phyloP scores from a whole-genome alignment of 2,888 invertebrate genomes.

The Acrobasis consociella region DNA sequence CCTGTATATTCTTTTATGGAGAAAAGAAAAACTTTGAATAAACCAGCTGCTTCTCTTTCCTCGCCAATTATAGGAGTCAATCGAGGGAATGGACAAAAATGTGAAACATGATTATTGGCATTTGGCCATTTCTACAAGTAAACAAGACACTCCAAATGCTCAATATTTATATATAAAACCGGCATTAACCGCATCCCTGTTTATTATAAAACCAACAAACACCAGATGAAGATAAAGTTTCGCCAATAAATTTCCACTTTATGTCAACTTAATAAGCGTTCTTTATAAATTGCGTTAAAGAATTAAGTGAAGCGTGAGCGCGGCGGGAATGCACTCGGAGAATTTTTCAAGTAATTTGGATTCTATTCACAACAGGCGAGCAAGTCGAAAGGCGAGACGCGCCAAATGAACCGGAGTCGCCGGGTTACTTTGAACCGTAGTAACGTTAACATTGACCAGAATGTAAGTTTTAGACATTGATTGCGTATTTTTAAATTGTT shows the following conservation, averaged over 20 bases:
- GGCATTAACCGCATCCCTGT: neutral
- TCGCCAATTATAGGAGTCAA: too few species aligned
- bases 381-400: constrained; percentile 55
- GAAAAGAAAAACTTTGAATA: too few species aligned
- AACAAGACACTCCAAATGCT: too few species aligned
- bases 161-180: neutral
- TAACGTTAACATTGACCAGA: neutral
- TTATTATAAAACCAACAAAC: constrained; percentile 20
- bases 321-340: constrained; percentile 52
- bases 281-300: constrained; percentile 41
- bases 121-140: too few species aligned
- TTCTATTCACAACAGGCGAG: constrained; percentile 71
- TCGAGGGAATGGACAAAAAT: too few species aligned
- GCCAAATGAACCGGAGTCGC: constrained; percentile 65
- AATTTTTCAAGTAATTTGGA: constrained; percentile 75
- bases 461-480: neutral
- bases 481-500: too few species aligned
- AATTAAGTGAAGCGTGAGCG: constrained; percentile 49
- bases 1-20: too few species aligned
- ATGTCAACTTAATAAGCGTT: constrained; percentile 26
- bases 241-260: constrained; percentile 23
- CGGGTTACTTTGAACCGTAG: constrained; percentile 46
- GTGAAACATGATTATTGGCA: too few species aligned
- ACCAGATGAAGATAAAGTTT: constrained; percentile 22
- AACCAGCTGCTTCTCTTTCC: too few species aligned